These are phyloP conservation scores for Aphelenchoides avenae DNA, from an alignment of 1,140 invertebrate species.

Conservation along the genomic window DNA sequence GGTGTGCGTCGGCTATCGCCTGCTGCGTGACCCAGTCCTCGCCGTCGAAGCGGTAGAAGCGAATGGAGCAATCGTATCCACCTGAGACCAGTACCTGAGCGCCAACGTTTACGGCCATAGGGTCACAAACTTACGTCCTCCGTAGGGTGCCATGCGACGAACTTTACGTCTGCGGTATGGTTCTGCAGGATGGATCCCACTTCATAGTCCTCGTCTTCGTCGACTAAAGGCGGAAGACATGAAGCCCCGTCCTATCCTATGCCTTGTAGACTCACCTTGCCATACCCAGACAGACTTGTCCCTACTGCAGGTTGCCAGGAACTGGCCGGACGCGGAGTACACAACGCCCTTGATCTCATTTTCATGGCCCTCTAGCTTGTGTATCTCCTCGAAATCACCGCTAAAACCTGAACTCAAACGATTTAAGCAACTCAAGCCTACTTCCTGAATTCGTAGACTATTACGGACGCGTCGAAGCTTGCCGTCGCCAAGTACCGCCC, in stretches of 20 bases:
- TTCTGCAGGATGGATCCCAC: slow-evolving; percentile 90
- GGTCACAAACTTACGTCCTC: slow-evolving; percentile 67
- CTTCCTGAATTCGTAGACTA: slow-evolving; percentile 61
- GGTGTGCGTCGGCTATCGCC: slow-evolving; percentile 59
- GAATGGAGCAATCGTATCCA: slow-evolving; percentile 92
- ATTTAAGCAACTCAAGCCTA: slow-evolving; percentile 14
- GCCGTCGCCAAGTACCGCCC: slow-evolving; percentile 85
- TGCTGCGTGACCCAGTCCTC: slow-evolving; percentile 71
- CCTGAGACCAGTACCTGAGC: slow-evolving; percentile 77
- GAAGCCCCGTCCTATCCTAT: neutral
- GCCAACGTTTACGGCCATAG: too few relatives aligned
- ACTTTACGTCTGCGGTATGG: slow-evolving; percentile 87
- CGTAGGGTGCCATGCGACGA: slow-evolving; percentile 85
- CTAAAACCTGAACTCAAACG: slow-evolving; percentile 61
- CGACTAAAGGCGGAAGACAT: slow-evolving; percentile 63
- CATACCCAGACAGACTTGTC: slow-evolving; percentile 99
- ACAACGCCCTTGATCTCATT: slow-evolving; percentile 94
- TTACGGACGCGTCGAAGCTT: slow-evolving; percentile 89
- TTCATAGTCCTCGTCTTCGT: slow-evolving; percentile 79
- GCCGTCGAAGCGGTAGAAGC: slow-evolving; percentile 79
- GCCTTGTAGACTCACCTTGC: slow-evolving; percentile 68
- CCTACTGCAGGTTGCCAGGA: slow-evolving; percentile 87
- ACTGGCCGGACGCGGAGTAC: slow-evolving; percentile 80
- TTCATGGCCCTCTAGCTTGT: slow-evolving; percentile 94
- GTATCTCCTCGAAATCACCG: slow-evolving; percentile 85